Base-by-base conservation (phyloP, 2,888 invertebrate species). In the Erebia ligea region DNA sequence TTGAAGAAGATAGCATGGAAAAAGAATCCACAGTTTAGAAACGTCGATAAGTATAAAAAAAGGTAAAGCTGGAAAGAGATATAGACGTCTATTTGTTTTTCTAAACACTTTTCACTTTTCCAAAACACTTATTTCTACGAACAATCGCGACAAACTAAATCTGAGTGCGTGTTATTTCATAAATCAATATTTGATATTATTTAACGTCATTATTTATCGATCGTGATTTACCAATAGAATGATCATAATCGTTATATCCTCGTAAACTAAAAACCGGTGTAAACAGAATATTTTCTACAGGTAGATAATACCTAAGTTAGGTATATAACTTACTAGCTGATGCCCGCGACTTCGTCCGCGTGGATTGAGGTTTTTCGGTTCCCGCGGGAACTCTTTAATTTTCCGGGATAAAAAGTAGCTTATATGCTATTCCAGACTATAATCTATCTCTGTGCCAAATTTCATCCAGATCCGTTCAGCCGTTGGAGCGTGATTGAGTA, bases 1-100 rank as follows among this genome's bases (percentile, higher is more conserved):
- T 92, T 87, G 92, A 89, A 88, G 93, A 89, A 90, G 92, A 90
- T 82, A 92, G 92, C 93, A 92, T 93, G 93, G 90, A 93, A 92
- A 92, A 83, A 90, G 91, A 92, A 86, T 89, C 89, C 90, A 90
- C 88, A 83, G 84, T 91, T 92, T 84, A 89, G 85, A 90, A 82
- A 83, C 78, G 79, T 59, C 50, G 58, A 67, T 67, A 80, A 76
- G 81, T 34, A 79, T 73, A 74, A 81, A 77, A 56, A 69, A 76
- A 77, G 59, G 63, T 66, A 66, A 65, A 57, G 71, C 57, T 58
- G 40, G 61, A 79, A 80, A 73, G 76, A 74, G 75, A 73, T 68
- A 65, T 68, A 65, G 59, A 19, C 40, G 4, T 34, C 34, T 66
- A 45, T 66, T 45, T 66, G 17, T 21, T 54, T 48, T 73, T 67